Base-by-base conservation (phyloP, 2,113 vertebrate species). In the Zosterops japonicus region DNA sequence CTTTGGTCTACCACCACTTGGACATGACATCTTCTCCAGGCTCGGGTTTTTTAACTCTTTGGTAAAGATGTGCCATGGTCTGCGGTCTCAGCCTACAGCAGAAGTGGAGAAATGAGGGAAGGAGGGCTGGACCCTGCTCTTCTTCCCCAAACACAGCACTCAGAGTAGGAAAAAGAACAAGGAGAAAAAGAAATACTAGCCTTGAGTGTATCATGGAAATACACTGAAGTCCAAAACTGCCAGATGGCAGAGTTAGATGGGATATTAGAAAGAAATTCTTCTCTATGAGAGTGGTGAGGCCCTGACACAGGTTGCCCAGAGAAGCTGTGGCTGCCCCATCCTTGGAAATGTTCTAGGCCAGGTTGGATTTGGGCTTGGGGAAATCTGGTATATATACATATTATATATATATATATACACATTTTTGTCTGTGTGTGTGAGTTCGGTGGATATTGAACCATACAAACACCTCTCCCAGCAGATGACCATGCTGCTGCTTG, bases 1-100 rank as follows among this genome's bases (percentile, higher is more conserved):
- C 92, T 92, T 89, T 93, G 92, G 83, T 96, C 80, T 96, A 90
- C 88, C 74, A 0, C 83, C 65, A 0, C 90, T 94, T 94, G 95
- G 96, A 94, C 88, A 90, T 83, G 86, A 82, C 14, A 6, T 93
- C 79, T 86, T 39, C 46, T 92, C 36, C 55, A 55, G 2, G 1
- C 63, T 59, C 59, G n/a, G 33, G 1, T 7, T 39, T 93, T 65
- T 95, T 95, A 92, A 93, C 86, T 82, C 79, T 64, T 83, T 65
- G 63, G 22, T 90, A 80, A 83, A 60, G 89, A 20, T 7, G 1
- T 3, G 5, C 49, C 3, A 2, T 0, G 0, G 16, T 39, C 28
- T 57, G 44, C 0, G 0, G 18, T 35, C 18, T 57, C 52, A 57
- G 50, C 41, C n/a, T 2, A 3, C 21, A 35, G 71, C 35, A 8